phyloP scores from a whole-genome alignment of 2,888 invertebrate species.

The Epinotia ramella region DNA sequence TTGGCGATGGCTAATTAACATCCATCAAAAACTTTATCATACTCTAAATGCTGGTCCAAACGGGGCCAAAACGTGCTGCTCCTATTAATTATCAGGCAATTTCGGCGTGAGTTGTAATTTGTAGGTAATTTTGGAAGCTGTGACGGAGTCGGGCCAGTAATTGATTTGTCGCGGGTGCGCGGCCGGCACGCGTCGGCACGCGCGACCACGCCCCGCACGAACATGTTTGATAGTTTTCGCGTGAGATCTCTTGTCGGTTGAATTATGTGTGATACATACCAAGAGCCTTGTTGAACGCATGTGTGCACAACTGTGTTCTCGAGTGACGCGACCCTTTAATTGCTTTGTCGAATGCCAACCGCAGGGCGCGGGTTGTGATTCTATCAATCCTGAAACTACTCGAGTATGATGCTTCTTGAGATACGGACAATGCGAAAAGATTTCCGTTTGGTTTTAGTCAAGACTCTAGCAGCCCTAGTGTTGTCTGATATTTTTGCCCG shows the following conservation, averaged over 20 bases:
- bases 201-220: constrained; percentile 58
- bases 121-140: constrained; percentile 79
- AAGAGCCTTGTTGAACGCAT: constrained; percentile 43
- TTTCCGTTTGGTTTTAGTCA: neutral
- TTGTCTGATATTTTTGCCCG: too few relatives aligned
- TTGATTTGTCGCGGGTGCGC: constrained; percentile 80
- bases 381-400: constrained; percentile 3
- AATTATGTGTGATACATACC: constrained; percentile 31
- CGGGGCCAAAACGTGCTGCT: constrained; percentile 51
- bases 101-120: constrained; percentile 74
- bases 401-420: neutral
- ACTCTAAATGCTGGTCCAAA: constrained; percentile 15
- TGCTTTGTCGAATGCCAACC: constrained; percentile 37
- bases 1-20: neutral
- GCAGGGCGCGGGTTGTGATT: constrained; percentile 24
- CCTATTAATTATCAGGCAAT: constrained; percentile 76
- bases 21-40: neutral
- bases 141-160: constrained; percentile 72
- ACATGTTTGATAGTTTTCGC: constrained; percentile 64
- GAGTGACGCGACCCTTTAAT: constrained; percentile 32
- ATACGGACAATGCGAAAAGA: neutral
- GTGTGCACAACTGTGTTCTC: constrained; percentile 44
- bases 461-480: too few relatives aligned
- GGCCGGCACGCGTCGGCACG: constrained; percentile 61
- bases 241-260: constrained; percentile 65